Conservation (phyloP, 1,140 invertebrate species). For the Vanessa tameamea region DNA sequence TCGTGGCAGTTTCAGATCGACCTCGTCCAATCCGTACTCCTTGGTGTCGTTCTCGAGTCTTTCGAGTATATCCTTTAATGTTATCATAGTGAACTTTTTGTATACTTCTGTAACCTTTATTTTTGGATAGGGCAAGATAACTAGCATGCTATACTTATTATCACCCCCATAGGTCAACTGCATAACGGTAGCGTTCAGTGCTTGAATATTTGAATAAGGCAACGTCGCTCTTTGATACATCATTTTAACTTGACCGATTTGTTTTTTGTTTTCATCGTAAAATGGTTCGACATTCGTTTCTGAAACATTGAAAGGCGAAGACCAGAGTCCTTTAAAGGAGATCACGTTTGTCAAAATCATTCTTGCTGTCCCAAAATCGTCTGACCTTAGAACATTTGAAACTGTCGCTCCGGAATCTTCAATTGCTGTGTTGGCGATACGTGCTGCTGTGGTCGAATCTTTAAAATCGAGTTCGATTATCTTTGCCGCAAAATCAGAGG, state of each 20-base stretch:
- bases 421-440: conserved; percentile 59
- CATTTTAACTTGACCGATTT: conserved; percentile 81
- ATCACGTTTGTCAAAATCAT: conserved; percentile 89
- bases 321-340: conserved; percentile 92
- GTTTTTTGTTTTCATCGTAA: conserved; percentile 78
- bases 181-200: conserved; percentile 78
- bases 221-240: conserved; percentile 81
- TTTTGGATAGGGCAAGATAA: conserved; percentile 58
- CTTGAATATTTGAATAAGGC: conserved; percentile 75
- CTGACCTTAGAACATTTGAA: conserved; percentile 65
- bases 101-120: conserved; percentile 56
- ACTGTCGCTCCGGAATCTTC: conserved; percentile 62
- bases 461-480: conserved; percentile 64
- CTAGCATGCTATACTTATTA: conserved; percentile 65
- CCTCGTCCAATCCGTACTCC: conserved; percentile 78
- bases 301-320: conserved; percentile 83
- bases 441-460: conserved; percentile 56
- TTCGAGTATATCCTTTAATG: conserved; percentile 65
- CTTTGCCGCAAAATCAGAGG: conserved; percentile 57
- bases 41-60: conserved; percentile 68
- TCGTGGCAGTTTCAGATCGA: conserved; percentile 85
- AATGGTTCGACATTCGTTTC: conserved; percentile 82
- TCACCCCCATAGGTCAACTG: conserved; percentile 82
- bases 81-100: conserved; percentile 46
- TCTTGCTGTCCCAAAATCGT: conserved; percentile 81